phyloP scores from a whole-genome alignment of 2,113 vertebrate genomes.

The Hippocampus mohnikei region DNA sequence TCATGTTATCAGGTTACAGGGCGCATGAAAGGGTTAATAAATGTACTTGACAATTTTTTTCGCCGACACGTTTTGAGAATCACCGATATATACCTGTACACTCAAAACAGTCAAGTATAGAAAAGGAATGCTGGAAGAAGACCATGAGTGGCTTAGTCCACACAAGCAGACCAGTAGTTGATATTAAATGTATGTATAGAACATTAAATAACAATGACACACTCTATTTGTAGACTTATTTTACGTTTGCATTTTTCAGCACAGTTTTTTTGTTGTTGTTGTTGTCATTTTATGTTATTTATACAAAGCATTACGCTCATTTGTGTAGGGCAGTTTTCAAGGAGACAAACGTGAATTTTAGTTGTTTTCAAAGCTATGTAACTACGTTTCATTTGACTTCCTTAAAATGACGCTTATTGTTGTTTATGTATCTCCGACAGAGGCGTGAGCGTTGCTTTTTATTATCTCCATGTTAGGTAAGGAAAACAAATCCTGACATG shows the following conservation, averaged over 20 bases:
- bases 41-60: too few species aligned
- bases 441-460: too few species aligned
- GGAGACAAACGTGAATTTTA: constrained; percentile 35
- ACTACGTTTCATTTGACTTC: constrained; percentile 15
- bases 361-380: background rate
- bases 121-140: background rate
- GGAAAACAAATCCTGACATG: background rate
- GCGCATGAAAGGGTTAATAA: too few species aligned
- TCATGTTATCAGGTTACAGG: too few species aligned
- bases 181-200: constrained; percentile 40
- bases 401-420: background rate
- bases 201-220: constrained; percentile 37
- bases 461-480: background rate
- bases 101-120: background rate
- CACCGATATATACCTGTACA: background rate
- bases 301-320: constrained; percentile 40
- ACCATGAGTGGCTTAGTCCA: constrained; percentile 12
- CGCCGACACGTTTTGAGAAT: background rate
- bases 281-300: constrained; percentile 42
- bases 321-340: constrained; percentile 62
- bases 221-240: constrained; percentile 58
- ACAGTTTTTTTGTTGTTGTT: background rate
- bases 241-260: constrained; percentile 40
- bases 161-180: constrained; percentile 64
- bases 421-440: background rate